Base-by-base conservation (phyloP, 2,888 invertebrate species). In the Subacronicta megacephala region DNA sequence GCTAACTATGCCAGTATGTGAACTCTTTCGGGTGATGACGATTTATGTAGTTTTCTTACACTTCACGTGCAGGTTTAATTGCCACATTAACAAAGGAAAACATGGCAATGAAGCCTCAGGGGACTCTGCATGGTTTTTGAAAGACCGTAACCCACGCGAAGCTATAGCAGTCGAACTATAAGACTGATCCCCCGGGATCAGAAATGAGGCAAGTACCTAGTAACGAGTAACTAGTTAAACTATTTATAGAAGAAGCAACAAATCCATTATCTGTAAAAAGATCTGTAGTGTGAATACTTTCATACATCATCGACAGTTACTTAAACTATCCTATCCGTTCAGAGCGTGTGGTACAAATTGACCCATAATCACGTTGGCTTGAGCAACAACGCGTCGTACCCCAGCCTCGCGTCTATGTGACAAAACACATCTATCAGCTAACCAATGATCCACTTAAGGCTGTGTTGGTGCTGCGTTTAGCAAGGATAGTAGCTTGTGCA, bases 391-490 rank as follows among this genome's bases (percentile, higher is more conserved):
- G 58, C 67, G 69, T 59, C 66, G 64, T 73, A 72, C 69, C 71
- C 62, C 66, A 72, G 67, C 55, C 75, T 62, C 72, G 75, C 72
- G 74, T 62, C 77, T 65, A 80, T 81, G 84, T 86, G 90, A 88
- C 88, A 87, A 87, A 86, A 86, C 86, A 85, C 82, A 88, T 90
- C 85, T 81, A 85, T 90, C 89, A 86, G 77, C 74, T 83, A 83
- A 85, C 84, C 86, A 74, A 79, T 83, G 89, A 81, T 83, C 87
- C 81, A 88, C 82, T 88, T 84, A 78, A n/a, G 59, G 59, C 47
- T 59, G 59, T 71, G 56, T 51, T 59, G 26, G 55, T 71, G 86
- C 80, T 59, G 45, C 76, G 80, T 84, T 88, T 67, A 58, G 31
- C 10, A 38, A n/a, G n/a, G 46, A 44, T 17, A 52, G 60, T 46